Conservation (phyloP, 2,888 invertebrate genomes). For the Liposcelis brunnea region DNA sequence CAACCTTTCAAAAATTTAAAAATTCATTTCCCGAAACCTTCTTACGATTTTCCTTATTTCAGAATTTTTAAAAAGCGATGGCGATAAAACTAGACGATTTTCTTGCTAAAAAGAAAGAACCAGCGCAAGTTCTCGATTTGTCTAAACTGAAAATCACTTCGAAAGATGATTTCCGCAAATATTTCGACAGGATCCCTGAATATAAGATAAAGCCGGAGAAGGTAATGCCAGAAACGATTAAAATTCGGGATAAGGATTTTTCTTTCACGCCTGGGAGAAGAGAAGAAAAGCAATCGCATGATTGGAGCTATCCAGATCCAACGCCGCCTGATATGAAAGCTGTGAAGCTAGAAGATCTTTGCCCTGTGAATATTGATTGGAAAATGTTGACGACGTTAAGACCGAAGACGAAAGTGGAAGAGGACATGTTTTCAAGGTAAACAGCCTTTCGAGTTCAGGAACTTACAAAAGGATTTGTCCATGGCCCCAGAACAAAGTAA, state of each 20-base stretch:
- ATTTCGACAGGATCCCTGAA: constrained; percentile 76
- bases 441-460: background rate
- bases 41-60: too few relatives aligned
- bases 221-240: constrained; percentile 54
- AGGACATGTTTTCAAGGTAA: constrained; percentile 69
- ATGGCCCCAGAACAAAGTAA: background rate
- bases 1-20: too few relatives aligned
- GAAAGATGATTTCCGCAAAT: constrained; percentile 64
- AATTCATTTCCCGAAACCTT: too few relatives aligned
- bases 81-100: constrained; percentile 67
- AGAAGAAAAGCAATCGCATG: constrained; percentile 5
- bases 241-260: constrained; percentile 44
- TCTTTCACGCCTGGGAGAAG: constrained; percentile 11
- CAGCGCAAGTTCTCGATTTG: constrained; percentile 65
- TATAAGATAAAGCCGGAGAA: constrained; percentile 79
- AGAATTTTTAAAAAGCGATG: constrained; percentile 23
- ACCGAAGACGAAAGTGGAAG: constrained; percentile 67
- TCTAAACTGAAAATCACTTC: constrained; percentile 60
- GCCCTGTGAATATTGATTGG: constrained; percentile 79
- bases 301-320: constrained; percentile 35
- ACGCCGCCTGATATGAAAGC: constrained; percentile 65
- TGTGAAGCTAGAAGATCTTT: constrained; percentile 57
- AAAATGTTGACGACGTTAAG: constrained; percentile 77
- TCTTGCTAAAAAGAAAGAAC: constrained; percentile 68
- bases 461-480: background rate